phyloP scores from a whole-genome alignment of 2,888 invertebrate genomes.

The Lathronympha strigana region DNA sequence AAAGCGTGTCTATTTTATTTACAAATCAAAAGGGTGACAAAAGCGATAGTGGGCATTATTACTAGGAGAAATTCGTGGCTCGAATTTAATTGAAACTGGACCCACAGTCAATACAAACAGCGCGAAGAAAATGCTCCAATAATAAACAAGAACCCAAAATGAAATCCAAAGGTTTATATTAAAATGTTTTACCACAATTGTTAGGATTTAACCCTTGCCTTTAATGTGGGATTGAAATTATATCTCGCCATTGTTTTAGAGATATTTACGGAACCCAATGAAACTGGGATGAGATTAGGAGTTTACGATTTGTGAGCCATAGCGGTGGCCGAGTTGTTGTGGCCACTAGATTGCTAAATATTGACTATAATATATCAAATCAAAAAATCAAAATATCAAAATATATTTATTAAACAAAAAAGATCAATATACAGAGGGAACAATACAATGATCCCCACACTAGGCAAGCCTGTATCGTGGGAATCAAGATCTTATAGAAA shows the following conservation, averaged over 20 bases:
- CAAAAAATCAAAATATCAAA: too few relatives aligned
- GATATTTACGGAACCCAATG: conserved; percentile 40
- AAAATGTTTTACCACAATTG: conserved; percentile 40
- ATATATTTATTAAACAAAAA: too few relatives aligned
- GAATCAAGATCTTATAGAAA: too few relatives aligned
- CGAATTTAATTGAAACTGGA: conserved; percentile 31
- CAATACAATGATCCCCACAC: too few relatives aligned
- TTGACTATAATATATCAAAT: background rate
- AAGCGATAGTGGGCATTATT: background rate
- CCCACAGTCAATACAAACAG: conserved; percentile 27
- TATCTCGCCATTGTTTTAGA: conserved; percentile 40
- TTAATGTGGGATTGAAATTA: conserved; percentile 40
- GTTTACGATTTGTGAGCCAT: conserved; percentile 24
- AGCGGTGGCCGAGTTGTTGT: conserved; percentile 5
- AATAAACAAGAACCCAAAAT: conserved; percentile 34
- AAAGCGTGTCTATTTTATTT: background rate
- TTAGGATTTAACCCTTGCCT: conserved; percentile 41
- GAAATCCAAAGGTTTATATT: conserved; percentile 37
- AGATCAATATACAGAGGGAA: too few relatives aligned
- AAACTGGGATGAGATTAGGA: conserved; percentile 35
- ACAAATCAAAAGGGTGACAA: background rate
- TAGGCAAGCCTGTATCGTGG: too few relatives aligned
- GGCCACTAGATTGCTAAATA: background rate
- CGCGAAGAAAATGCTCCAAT: conserved; percentile 28
- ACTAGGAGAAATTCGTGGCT: conserved; percentile 1